phyloP scores from a whole-genome alignment of 1,140 invertebrate genomes.

The Cyclina sinensis region DNA sequence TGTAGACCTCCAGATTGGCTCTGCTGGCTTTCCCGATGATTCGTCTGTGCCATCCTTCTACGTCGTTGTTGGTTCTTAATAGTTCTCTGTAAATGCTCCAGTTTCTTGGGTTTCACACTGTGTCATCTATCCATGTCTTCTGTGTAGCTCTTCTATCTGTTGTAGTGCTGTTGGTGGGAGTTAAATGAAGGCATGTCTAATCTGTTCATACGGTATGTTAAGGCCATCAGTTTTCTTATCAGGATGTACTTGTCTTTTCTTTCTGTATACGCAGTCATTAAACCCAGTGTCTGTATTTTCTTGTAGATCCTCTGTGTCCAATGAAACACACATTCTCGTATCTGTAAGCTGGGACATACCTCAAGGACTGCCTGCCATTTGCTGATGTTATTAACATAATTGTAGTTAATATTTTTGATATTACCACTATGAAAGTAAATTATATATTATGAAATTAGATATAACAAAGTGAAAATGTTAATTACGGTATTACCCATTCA shows the following conservation, averaged over 20 bases:
- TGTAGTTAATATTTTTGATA: no score
- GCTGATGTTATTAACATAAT: no score
- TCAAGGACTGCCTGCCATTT: no score
- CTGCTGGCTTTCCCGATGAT: not conserved
- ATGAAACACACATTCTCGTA: no score
- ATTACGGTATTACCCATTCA: no score
- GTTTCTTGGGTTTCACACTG: not conserved
- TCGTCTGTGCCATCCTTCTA: slow-evolving; percentile 45
- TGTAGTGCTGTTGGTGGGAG: not conserved
- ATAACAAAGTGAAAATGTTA: no score
- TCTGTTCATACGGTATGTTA: slow-evolving; percentile 20
- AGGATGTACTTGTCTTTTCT: not conserved
- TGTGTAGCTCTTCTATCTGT: not conserved
- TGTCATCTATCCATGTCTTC: not conserved
- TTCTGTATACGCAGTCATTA: not conserved
- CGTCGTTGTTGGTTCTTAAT: slow-evolving; percentile 33
- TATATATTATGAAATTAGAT: no score
- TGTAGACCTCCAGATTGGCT: not conserved
- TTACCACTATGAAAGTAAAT: no score
- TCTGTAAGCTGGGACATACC: no score
- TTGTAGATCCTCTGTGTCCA: no score
- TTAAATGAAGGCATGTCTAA: not conserved
- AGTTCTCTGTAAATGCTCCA: slow-evolving; percentile 23
- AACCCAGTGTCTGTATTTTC: not conserved
- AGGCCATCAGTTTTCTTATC: slow-evolving; percentile 20